phyloP scores from a whole-genome alignment of 2,113 vertebrate species.

The Agapornis roseicollis region DNA sequence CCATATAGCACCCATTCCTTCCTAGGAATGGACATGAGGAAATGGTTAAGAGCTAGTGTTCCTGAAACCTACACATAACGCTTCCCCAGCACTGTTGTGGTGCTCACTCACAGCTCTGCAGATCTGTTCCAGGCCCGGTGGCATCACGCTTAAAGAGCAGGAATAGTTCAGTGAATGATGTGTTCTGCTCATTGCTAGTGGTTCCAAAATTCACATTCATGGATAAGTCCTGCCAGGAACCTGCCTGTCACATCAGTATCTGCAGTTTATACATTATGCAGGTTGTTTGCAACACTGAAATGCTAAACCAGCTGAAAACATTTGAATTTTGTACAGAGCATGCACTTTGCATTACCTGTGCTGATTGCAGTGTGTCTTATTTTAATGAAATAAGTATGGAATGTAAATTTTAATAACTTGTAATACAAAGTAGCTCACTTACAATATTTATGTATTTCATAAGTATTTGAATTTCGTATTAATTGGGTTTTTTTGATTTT shows the following conservation, averaged over 20 bases:
- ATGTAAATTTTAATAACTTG: neutral
- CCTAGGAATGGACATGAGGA: neutral
- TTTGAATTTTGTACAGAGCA: neutral
- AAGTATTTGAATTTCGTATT: neutral
- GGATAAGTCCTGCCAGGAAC: neutral
- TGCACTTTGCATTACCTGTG: neutral
- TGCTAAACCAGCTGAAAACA: neutral
- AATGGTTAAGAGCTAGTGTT: neutral
- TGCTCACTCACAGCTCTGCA: neutral
- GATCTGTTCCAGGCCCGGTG: neutral
- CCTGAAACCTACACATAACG: neutral
- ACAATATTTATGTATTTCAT: neutral
- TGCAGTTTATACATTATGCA: neutral
- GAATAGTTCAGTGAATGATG: neutral
- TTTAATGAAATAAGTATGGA: constrained; percentile 5
- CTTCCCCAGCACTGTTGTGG: neutral
- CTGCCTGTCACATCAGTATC: neutral
- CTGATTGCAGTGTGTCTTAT: neutral
- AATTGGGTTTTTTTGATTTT: neutral
- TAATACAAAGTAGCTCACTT: neutral
- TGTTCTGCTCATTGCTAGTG: neutral
- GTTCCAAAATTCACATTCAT: neutral
- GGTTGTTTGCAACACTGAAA: neutral
- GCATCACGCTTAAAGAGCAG: neutral
- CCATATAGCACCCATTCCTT: neutral